Evolutionary conservation across 2,888 invertebrate genomes (phyloP).

Genomic region (Cantharis nigra): DNA sequence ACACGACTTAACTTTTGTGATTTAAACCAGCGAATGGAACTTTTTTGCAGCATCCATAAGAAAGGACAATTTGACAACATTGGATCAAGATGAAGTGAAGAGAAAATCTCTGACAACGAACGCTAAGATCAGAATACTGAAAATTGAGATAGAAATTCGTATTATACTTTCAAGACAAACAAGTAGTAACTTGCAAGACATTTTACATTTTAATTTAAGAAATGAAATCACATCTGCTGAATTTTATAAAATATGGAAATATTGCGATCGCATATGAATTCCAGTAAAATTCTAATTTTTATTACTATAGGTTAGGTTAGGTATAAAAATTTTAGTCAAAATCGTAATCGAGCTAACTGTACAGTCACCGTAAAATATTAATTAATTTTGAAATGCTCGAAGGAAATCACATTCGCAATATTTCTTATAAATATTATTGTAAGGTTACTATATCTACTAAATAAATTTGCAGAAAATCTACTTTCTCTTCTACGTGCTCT

Average conservation of each 20-base stretch:
- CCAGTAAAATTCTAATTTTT: neutral
- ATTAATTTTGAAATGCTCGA: neutral
- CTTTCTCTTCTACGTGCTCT: neutral
- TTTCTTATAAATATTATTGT: neutral
- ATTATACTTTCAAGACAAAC: neutral
- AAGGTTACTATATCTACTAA: neutral
- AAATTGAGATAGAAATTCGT: neutral
- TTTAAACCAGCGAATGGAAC: neutral
- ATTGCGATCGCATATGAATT: neutral
- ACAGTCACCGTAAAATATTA: neutral
- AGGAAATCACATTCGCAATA: neutral
- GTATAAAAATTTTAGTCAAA: neutral
- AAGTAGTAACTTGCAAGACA: neutral
- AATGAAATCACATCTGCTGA: neutral
- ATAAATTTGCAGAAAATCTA: neutral
- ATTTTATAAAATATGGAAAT: neutral
- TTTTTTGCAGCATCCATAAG: neutral
- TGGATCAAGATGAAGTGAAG: neutral
- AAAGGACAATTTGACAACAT: neutral
- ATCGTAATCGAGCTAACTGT: neutral
- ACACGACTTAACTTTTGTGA: neutral
- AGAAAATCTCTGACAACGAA: neutral
- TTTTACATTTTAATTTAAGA: neutral
- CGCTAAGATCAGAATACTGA: neutral
- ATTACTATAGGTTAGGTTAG: neutral